Conservation (phyloP, 2,888 invertebrate species). For the Clunio marinus region DNA sequence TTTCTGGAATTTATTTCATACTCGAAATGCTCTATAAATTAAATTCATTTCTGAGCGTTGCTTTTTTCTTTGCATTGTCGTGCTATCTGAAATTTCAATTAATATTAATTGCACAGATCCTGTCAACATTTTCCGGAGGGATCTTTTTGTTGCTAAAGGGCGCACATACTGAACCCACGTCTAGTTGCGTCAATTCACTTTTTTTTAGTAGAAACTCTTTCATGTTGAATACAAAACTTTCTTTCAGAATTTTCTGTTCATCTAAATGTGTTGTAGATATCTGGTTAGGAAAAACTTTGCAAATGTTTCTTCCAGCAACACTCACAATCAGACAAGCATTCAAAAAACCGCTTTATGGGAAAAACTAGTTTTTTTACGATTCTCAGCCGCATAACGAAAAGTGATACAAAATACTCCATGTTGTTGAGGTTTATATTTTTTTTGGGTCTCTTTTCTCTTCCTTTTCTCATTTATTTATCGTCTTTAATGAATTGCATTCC, state of each 20-base stretch:
- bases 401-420: neutral
- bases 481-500: neutral
- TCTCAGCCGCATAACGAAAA: too few relatives aligned
- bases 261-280: neutral
- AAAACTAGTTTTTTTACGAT: conserved; percentile 14
- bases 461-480: too few relatives aligned
- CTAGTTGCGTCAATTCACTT: neutral
- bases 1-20: neutral
- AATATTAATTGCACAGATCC: conserved; percentile 38
- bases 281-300: too few relatives aligned
- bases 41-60: neutral
- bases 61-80: neutral
- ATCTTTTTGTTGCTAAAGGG: conserved; percentile 27
- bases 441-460: too few relatives aligned
- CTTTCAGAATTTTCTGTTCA: neutral
- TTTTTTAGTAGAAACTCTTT: neutral
- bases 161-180: neutral
- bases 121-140: conserved; percentile 38
- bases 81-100: conserved; percentile 34
- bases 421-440: neutral
- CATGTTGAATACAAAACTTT: neutral
- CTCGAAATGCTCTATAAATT: conserved; percentile 1
- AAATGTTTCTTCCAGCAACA: neutral
- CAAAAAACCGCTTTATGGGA: neutral
- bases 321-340: neutral